These are phyloP conservation scores for Onychomys arenicola DNA, from an alignment of 2,797 vertebrate genomes.

Conservation along the genomic window DNA sequence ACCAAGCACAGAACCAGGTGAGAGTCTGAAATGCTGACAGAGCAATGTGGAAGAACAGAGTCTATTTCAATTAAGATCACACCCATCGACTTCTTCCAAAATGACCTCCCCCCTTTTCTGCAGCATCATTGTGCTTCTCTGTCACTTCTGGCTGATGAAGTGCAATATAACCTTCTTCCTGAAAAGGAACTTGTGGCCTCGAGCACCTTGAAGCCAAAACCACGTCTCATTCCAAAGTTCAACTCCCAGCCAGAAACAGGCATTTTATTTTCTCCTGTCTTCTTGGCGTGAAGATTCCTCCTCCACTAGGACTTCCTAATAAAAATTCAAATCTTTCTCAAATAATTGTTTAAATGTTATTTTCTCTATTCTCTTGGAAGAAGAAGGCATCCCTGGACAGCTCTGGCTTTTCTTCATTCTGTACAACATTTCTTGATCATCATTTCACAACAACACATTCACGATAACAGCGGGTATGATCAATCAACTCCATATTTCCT, in stretches of 20 bases:
- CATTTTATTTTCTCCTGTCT: constrained; percentile 53
- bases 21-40: background rate
- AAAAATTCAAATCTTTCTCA: constrained; percentile 60
- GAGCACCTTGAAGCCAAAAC: background rate
- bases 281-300: constrained; percentile 55
- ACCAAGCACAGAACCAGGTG: background rate
- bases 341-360: constrained; percentile 25
- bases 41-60: background rate
- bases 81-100: background rate
- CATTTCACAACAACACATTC: constrained; percentile 4
- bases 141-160: background rate
- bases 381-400: background rate
- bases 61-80: background rate
- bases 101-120: background rate
- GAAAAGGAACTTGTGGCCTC: background rate
- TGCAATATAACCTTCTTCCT: background rate
- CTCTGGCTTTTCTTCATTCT: background rate
- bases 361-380: constrained; percentile 52
- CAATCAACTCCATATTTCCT: background rate
- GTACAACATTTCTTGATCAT: background rate
- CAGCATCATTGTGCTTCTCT: no score
- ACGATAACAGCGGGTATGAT: background rate
- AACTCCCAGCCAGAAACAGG: constrained; percentile 32
- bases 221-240: constrained; percentile 62
- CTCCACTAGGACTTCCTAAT: constrained; percentile 55